Base-by-base conservation (phyloP, 2,113 vertebrate species). In the Percopsis transmontana region DNA sequence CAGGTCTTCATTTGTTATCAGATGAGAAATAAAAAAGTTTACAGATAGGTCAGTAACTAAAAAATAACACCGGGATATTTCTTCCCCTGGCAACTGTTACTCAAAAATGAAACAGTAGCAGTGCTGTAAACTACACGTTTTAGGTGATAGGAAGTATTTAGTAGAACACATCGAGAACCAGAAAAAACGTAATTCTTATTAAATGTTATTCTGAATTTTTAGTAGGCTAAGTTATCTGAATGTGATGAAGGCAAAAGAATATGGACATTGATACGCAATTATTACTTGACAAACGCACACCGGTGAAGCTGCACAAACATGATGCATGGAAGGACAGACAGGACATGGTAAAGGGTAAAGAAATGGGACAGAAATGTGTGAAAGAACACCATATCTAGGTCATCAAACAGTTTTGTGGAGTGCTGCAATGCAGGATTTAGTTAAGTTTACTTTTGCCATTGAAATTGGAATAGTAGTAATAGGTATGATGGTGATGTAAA, bases 241-340 rank as follows among this genome's bases (percentile, higher is more conserved):
- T 21, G 21, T 52, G 39, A 68, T 20, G 41, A 45, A 38, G 58
- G 57, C 54, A 44, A 33, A 50, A 66, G 14, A 10, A 53, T 10
- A 33, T 33, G 27, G 27, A 33, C 27, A 33, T 33, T 33, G 27
- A 4, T 33, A 33, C 27, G n/a, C n/a, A n/a, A n/a, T 33, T 7
- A 4, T 33, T 6, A 33, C 27, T 33, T 4, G 27, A 33, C 5
- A 33, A 33, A 33, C 33, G 60, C 76, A 67, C 77, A 63, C 79
- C 63, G 55, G 53, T 38, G 48, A 60, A 61, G 56, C 27, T 19
- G 64, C 59, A 66, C 60, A 73, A 67, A 68, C 66, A 68, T 64
- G 51, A 65, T 74, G 76, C 80, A 81, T 44, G 65, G 51, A 23
- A 59, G 13, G 55, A 77, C 48, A 80, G 62, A 75, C 70, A 68